Base-by-base conservation (phyloP, 1,140 invertebrate genomes). In the Ectropis grisescens region DNA sequence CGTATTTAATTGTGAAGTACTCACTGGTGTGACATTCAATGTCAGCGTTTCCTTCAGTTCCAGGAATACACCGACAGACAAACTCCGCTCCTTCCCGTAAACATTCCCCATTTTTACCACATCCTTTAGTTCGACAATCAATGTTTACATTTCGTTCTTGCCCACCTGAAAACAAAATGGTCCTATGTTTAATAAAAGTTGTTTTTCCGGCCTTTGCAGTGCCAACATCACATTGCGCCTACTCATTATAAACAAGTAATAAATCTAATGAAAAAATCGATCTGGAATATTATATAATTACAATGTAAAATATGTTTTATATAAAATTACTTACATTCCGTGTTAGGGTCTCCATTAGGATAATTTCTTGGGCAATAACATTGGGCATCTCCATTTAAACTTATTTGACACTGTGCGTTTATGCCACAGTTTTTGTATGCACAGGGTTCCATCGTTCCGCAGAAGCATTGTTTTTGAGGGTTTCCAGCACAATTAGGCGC, bases 321-420 rank as follows among this genome's bases (percentile, higher is more conserved):
- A 26, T 11, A 1, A 32, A 23, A 37, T 50, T 44, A 72, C 87
- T 88, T 86, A 94, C 94, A 96, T 87, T 92, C 87, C 47, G 90
- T 87, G 48, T 90, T 88, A 7, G 94, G 92, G 85, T 97, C 91
- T 25, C 94, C 94, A 30, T 88, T 84, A 14, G 93, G 93, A 72
- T 87, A 92, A 53, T 89, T 88, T 9, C 87, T 71, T 26, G 93
- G 93, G 64, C 94, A 97, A 61, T 90, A 93, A 58, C 95, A 97
- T 56, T 92, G 87, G 0, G 92, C 85, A 44, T 88, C 50, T 9
- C 62, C 83, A 31, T 85, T 84, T 26, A 86, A 81, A 13, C 87
- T 76, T 14, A 93, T 86, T 39, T 87, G 85, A 64, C 95, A 97
- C 11, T 88, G 85, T 3, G 94, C 93, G 55, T 94, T 92, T 7